Evolutionary conservation across 2,113 vertebrate genomes (phyloP).

Genomic region (Boulengeromyrus knoepffleri): DNA sequence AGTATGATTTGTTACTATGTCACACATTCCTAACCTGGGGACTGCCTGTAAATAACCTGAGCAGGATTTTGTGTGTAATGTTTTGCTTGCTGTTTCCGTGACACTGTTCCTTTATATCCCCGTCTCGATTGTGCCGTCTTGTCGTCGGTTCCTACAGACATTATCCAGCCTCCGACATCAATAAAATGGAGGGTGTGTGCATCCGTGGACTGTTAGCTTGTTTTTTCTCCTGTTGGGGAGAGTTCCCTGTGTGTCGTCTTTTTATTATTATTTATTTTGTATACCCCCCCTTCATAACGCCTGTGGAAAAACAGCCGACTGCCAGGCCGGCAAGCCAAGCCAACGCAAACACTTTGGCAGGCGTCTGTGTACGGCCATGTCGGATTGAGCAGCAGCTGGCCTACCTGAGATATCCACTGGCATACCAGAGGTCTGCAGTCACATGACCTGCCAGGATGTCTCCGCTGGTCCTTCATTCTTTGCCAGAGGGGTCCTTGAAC

Average conservation of each 20-base stretch:
- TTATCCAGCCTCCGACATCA: background rate
- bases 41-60: background rate
- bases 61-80: background rate
- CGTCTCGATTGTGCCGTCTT: background rate
- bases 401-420: background rate
- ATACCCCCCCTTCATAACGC: background rate
- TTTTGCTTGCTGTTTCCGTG: background rate
- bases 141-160: background rate
- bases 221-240: background rate
- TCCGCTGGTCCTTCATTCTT: background rate
- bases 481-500: background rate
- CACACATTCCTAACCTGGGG: background rate
- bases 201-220: background rate
- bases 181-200: background rate
- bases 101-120: background rate
- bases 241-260: background rate
- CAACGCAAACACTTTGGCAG: constrained; percentile 9
- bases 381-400: background rate
- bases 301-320: background rate
- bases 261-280: background rate
- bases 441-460: background rate
- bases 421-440: background rate
- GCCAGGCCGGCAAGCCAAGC: background rate
- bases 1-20: background rate
- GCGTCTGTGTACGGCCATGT: background rate